Conservation (phyloP, 2,113 vertebrate genomes). For the Chloebia gouldiae region DNA sequence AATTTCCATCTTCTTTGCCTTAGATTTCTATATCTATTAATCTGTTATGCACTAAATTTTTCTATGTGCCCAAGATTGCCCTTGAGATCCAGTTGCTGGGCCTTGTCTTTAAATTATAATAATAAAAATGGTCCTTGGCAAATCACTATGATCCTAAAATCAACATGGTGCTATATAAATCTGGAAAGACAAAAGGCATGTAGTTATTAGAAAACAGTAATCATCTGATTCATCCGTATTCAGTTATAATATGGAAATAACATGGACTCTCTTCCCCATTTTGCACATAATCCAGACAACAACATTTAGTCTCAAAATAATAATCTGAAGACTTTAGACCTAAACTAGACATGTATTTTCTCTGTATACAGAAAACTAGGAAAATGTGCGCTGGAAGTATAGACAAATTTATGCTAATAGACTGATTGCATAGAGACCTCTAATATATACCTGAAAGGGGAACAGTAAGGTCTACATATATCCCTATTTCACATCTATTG, state of each 20-base stretch:
- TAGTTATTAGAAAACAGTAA: not conserved
- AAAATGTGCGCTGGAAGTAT: not conserved
- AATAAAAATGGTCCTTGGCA: not conserved
- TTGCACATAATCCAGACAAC: not conserved
- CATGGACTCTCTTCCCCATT: not conserved
- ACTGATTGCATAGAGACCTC: not conserved
- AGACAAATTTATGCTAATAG: not conserved
- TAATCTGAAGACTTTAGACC: not conserved
- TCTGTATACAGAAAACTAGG: not conserved
- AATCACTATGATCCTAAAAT: not conserved
- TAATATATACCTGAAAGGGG: not conserved
- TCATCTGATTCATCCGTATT: not conserved
- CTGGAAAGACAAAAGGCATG: not conserved
- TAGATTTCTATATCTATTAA: not conserved
- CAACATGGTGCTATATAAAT: not conserved
- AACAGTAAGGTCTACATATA: not conserved
- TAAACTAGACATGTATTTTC: not conserved
- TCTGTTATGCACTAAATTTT: not conserved
- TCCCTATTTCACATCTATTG: not conserved
- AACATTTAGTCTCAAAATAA: not conserved
- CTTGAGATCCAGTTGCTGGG: not conserved
- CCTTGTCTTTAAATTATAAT: not conserved
- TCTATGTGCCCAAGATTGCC: not conserved
- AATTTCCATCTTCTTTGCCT: not conserved
- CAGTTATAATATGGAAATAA: not conserved